A percentile compares a stretch with the other conserved stretches of the same genome.
phyloP scores from a whole-genome alignment of 92 coral and sea anemone species.

The Heliopora coerulea region DNA sequence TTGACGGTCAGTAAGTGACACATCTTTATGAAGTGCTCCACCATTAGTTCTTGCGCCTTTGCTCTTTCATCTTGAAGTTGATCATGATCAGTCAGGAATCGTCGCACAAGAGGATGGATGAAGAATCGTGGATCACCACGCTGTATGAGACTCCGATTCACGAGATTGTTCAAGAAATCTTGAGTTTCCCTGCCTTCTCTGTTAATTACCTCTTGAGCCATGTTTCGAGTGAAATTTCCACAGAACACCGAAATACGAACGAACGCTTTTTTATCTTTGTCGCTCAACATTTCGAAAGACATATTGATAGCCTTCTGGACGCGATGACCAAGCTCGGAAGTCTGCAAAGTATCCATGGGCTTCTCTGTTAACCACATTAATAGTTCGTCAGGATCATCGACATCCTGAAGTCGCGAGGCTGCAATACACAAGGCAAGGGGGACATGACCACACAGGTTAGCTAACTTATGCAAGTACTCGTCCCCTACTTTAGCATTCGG shows the following conservation, averaged over 20 bases:
- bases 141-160: not conserved
- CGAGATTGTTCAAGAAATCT: not conserved
- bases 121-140: not conserved
- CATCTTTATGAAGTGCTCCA: constrained; percentile 7
- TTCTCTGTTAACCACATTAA: constrained; percentile 20
- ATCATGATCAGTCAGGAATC: not conserved
- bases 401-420: no score
- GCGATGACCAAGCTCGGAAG: not conserved
- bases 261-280: constrained; percentile 24
- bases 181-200: not conserved
- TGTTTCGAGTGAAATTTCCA: constrained; percentile 42
- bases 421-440: no score
- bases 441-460: no score
- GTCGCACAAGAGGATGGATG: constrained; percentile 13
- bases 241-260: constrained; percentile 42
- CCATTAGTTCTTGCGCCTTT: constrained; percentile 15
- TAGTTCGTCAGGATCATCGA: no score
- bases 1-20: constrained; percentile 12
- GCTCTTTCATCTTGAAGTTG: constrained; percentile 1
- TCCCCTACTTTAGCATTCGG: constrained; percentile 8
- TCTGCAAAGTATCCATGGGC: constrained; percentile 41
- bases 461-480: no score
- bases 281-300: constrained; percentile 36
- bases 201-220: constrained; percentile 32
- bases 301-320: constrained; percentile 40